These are phyloP conservation scores for Vesta saturnalis DNA, from an alignment of 2,888 invertebrate genomes.

Conservation along the genomic window DNA sequence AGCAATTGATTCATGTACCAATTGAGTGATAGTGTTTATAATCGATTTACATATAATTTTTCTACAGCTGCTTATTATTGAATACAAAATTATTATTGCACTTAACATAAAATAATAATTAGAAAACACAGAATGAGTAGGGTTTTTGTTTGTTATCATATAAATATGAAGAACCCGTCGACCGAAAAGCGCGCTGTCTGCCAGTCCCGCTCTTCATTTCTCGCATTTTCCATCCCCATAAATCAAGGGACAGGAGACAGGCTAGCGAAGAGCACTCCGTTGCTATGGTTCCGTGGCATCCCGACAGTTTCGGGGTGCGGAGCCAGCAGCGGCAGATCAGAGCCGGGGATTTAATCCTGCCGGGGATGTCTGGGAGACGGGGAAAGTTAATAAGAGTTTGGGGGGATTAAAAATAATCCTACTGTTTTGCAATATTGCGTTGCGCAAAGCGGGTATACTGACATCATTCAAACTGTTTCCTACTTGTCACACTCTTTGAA, in stretches of 20 bases:
- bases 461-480: slow-evolving; percentile 35
- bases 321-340: slow-evolving; percentile 54
- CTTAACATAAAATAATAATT: not conserved
- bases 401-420: slow-evolving; percentile 64
- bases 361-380: slow-evolving; percentile 59
- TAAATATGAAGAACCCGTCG: slow-evolving; percentile 38
- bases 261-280: slow-evolving; percentile 63
- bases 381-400: slow-evolving; percentile 64
- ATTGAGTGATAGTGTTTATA: too few species aligned
- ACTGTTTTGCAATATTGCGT: slow-evolving; percentile 63
- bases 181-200: slow-evolving; percentile 53
- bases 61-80: not conserved
- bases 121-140: slow-evolving; percentile 14
- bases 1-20: not conserved
- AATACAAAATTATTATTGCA: not conserved
- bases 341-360: slow-evolving; percentile 63
- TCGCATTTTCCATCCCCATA: slow-evolving; percentile 66
- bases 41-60: not conserved
- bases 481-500: slow-evolving; percentile 38
- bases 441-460: slow-evolving; percentile 41
- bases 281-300: slow-evolving; percentile 65
- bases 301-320: slow-evolving; percentile 58
- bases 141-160: slow-evolving; percentile 32
- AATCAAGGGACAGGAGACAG: slow-evolving; percentile 66
- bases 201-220: slow-evolving; percentile 65